phyloP scores from a whole-genome alignment of 2,797 vertebrate species.

The Stomatorhinus walkeri region DNA sequence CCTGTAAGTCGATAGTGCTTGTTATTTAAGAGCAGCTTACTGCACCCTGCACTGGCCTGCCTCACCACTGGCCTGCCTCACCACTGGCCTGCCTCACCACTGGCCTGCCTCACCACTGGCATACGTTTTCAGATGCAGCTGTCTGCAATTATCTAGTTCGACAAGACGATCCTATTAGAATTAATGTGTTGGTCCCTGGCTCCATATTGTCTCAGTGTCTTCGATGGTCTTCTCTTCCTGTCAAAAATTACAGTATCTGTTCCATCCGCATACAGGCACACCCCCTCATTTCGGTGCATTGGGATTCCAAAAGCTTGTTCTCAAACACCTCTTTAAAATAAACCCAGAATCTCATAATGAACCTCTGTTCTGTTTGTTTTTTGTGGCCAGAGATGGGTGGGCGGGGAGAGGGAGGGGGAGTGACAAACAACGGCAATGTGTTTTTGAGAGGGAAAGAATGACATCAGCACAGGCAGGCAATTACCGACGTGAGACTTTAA shows the following conservation, averaged over 20 bases:
- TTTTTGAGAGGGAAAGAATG: constrained; percentile 6
- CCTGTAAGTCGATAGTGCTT: not conserved
- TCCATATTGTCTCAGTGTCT: not conserved
- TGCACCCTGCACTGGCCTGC: not conserved
- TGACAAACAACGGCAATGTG: not conserved
- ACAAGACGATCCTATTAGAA: not conserved
- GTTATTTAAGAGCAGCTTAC: not conserved
- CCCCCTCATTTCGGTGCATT: not conserved
- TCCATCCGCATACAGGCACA: not conserved
- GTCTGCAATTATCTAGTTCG: not conserved
- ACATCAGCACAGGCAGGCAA: not conserved
- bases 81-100: not conserved
- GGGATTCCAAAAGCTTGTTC: not conserved
- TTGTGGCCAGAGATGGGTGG: constrained; percentile 11
- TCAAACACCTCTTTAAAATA: not conserved
- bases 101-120: not conserved
- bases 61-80: not conserved
- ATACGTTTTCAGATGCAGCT: not conserved
- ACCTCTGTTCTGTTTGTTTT: not conserved
- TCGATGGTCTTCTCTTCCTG: not conserved
- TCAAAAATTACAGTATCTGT: not conserved
- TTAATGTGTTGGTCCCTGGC: not conserved
- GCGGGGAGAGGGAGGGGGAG: not conserved
- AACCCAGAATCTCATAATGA: not conserved
- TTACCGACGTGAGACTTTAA: not conserved